Evolutionary conservation across 2,888 invertebrate genomes (phyloP).

Genomic region (Proisotoma minuta): DNA sequence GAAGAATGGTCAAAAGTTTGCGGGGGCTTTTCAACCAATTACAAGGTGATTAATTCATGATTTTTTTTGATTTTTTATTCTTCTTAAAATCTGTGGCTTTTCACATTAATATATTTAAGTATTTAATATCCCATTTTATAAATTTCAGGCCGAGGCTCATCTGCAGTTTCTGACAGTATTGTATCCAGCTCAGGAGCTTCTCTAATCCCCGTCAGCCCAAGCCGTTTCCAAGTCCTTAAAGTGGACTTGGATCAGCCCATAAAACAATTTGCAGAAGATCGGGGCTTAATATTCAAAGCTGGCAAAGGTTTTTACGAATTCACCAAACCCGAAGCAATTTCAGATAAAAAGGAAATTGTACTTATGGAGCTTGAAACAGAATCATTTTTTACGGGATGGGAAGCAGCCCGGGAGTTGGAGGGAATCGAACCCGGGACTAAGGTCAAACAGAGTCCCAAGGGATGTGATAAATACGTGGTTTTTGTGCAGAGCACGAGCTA

Average conservation of each 20-base stretch:
- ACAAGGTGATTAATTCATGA: too few species aligned
- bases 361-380: conserved; percentile 19
- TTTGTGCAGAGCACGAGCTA: conserved; percentile 24
- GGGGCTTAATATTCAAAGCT: conserved; percentile 16
- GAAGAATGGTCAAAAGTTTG: conserved; percentile 19
- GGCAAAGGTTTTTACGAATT: conserved; percentile 23
- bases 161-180: not conserved
- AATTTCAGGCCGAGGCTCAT: not conserved
- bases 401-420: conserved; percentile 16
- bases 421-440: conserved; percentile 11
- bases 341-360: conserved; percentile 26
- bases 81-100: too few species aligned
- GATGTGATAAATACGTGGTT: conserved; percentile 14
- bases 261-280: conserved; percentile 15
- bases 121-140: too few species aligned
- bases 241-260: conserved; percentile 15
- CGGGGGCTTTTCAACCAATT: conserved; percentile 15
- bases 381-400: conserved; percentile 23
- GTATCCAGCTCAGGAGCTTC: not conserved
- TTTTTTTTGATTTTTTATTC: too few species aligned
- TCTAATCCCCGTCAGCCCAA: conserved; percentile 16
- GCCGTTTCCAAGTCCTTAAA: conserved; percentile 18
- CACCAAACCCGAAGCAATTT: conserved; percentile 18
- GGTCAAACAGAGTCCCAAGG: conserved; percentile 11
- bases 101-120: too few species aligned